Percentiles rank a stretch among this genome's conserved stretches.
phyloP scores from a whole-genome alignment of 2,797 vertebrate genomes.

The Margarornis squamiger region DNA sequence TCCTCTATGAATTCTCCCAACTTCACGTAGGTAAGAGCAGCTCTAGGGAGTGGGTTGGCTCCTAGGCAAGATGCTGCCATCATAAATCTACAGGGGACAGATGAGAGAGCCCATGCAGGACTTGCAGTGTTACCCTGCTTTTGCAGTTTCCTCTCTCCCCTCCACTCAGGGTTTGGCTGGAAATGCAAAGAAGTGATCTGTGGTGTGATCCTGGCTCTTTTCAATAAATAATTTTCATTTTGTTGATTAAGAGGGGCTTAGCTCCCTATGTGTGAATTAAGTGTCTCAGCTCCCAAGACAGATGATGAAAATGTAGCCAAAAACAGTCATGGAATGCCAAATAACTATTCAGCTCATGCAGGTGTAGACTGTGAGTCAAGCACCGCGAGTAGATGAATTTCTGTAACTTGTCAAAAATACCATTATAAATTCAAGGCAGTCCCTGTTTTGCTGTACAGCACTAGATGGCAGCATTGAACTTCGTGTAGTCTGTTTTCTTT shows the following conservation, averaged over 20 bases:
- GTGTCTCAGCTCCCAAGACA: not conserved
- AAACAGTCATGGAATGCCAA: not conserved
- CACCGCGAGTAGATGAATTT: not conserved
- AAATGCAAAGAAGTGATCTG: not conserved
- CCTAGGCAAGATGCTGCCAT: not conserved
- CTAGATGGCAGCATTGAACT: slow-evolving; percentile 77
- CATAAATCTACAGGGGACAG: not conserved
- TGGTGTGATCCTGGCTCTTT: not conserved
- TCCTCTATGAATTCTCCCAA: not conserved
- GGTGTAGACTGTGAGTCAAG: not conserved
- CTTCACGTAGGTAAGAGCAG: not conserved
- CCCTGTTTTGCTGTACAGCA: not conserved
- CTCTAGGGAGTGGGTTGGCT: not conserved
- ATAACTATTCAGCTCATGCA: not conserved
- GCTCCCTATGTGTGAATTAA: not conserved
- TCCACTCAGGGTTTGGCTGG: not conserved
- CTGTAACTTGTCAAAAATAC: not conserved
- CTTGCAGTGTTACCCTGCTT: not conserved
- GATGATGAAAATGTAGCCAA: not conserved
- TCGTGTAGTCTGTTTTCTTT: not conserved
- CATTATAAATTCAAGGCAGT: not conserved
- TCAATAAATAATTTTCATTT: not conserved
- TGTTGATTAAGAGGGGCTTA: not conserved
- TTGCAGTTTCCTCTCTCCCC: not conserved
- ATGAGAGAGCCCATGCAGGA: not conserved